Conservation (phyloP, 2,888 invertebrate genomes). For the Prosapia bicincta region DNA sequence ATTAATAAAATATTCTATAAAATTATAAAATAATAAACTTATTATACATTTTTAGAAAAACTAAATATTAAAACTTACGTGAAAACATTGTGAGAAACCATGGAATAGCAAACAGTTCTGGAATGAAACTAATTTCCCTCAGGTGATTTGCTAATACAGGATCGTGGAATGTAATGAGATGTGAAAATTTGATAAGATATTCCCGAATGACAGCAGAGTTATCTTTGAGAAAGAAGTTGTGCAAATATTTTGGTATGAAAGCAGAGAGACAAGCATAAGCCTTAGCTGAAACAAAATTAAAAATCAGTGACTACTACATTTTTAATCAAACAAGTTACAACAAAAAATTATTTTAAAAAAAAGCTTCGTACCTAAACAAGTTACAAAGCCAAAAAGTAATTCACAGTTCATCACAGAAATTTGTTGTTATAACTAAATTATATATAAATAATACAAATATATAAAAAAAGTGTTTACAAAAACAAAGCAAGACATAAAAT, state of each 20-base stretch:
- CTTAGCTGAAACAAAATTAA: conserved; percentile 62
- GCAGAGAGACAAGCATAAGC: conserved; percentile 93
- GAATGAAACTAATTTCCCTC: conserved; percentile 88
- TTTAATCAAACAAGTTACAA: too few species aligned
- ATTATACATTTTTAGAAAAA: not conserved
- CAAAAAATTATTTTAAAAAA: too few species aligned
- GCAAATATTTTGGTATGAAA: conserved; percentile 94
- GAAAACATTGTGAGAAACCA: conserved; percentile 99
- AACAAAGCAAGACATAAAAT: too few species aligned
- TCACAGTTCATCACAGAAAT: too few species aligned
- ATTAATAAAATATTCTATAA: not conserved
- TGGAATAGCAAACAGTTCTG: conserved; percentile 97
- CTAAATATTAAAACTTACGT: conserved; percentile 59
- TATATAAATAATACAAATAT: too few species aligned
- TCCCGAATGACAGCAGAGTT: conserved; percentile 97
- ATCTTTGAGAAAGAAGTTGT: conserved; percentile 96
- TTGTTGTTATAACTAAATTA: too few species aligned
- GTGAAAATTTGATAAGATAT: conserved; percentile 95
- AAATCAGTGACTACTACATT: conserved; percentile 11
- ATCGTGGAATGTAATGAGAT: conserved; percentile 94
- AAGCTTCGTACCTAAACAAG: too few species aligned
- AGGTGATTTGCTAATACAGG: conserved; percentile 88
- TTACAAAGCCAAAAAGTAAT: too few species aligned
- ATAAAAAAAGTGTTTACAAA: too few species aligned
- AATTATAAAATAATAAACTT: not conserved